Conservation (phyloP, 2,113 vertebrate species). For the Dryoscopus gambensis region DNA sequence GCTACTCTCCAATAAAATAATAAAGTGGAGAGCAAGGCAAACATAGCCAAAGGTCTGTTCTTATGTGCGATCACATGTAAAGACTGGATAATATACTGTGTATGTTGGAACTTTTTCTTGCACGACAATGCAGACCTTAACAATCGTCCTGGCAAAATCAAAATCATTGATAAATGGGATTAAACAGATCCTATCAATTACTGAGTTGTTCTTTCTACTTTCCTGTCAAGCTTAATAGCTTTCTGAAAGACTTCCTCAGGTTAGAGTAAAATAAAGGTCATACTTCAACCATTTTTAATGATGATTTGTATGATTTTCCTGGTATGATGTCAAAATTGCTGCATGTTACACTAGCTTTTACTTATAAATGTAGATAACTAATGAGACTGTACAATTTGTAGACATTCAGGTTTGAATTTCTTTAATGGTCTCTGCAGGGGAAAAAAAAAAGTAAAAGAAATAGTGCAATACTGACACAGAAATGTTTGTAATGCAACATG, state of each 20-base stretch:
- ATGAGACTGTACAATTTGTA: background rate
- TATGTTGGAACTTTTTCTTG: background rate
- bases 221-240: background rate
- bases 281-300: background rate
- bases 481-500: background rate
- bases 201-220: background rate
- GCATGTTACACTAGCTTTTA: background rate
- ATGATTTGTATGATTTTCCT: background rate
- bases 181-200: background rate
- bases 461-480: background rate
- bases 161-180: background rate
- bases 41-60: background rate
- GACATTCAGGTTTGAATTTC: background rate
- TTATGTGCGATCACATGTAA: background rate
- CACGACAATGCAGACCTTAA: background rate
- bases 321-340: background rate
- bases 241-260: background rate
- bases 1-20: background rate
- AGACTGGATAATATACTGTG: background rate
- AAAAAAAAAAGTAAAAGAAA: background rate
- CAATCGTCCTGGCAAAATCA: background rate
- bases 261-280: background rate
- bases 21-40: background rate
- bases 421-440: background rate
- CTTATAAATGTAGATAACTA: background rate